Percentiles rank a stretch among this genome's conserved stretches.
Evolutionary conservation across 1,140 invertebrate species (phyloP).

Genomic region (Lamellibrachia luymesi): DNA sequence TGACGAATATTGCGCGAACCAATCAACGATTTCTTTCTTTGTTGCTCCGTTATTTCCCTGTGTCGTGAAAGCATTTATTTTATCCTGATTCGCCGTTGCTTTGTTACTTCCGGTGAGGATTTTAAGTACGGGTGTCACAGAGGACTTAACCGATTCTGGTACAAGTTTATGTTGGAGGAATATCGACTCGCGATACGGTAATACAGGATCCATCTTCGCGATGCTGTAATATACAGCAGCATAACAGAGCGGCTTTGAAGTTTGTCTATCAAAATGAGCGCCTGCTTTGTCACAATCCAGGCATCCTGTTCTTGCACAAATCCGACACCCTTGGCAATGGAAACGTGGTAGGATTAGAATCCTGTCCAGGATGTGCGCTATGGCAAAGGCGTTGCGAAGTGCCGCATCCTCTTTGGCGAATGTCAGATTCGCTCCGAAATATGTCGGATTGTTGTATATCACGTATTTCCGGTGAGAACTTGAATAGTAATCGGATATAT

Average conservation of each 20-base stretch:
- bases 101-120: not conserved
- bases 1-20: not conserved
- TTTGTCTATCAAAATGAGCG: not conserved
- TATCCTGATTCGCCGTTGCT: not conserved
- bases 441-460: slow-evolving; percentile 3
- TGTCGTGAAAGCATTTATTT: not conserved
- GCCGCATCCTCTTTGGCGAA: slow-evolving; percentile 7
- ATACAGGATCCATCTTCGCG: not conserved
- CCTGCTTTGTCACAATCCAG: not conserved
- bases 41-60: not conserved
- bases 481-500: slow-evolving; percentile 13
- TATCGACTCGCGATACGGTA: not conserved
- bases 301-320: not conserved
- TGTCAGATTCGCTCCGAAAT: slow-evolving; percentile 12
- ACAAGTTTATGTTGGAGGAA: slow-evolving; percentile 7
- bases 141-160: not conserved
- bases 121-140: not conserved
- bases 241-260: not conserved
- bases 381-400: slow-evolving; percentile 12
- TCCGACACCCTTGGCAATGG: slow-evolving; percentile 10
- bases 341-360: slow-evolving; percentile 20
- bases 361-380: slow-evolving; percentile 22
- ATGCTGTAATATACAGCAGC: not conserved
- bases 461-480: slow-evolving; percentile 15
- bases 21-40: not conserved